Conservation (phyloP, 92 coral and sea anemone genomes). For the Plumapathes pennacea region DNA sequence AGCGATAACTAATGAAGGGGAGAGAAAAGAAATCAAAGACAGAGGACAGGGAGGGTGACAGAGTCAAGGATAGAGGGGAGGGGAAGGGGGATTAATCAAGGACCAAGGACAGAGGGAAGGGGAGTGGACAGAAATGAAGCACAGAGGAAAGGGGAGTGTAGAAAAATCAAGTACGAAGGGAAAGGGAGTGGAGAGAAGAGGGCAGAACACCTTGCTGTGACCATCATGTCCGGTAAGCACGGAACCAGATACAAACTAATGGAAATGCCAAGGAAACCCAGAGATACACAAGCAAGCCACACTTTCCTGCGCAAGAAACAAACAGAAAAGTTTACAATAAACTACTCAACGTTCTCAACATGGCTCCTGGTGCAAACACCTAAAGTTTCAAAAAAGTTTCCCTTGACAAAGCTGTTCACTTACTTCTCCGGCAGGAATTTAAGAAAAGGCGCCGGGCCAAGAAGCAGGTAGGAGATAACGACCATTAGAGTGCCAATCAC, state of each 20-base stretch:
- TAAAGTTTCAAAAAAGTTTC: too few species aligned
- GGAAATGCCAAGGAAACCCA: conserved; percentile 71
- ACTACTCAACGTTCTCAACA: neutral
- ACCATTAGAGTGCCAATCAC: conserved; percentile 58
- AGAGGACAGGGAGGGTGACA: too few species aligned
- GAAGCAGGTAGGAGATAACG: conserved; percentile 37
- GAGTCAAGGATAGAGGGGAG: too few species aligned
- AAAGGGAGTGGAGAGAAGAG: too few species aligned
- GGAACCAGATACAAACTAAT: conserved; percentile 84
- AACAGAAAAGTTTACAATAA: neutral
- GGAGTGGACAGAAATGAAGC: too few species aligned
- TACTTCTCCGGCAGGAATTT: conserved; percentile 77
- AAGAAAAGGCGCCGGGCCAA: conserved; percentile 84
- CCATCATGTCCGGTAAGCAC: conserved; percentile 86
- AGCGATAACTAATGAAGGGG: too few species aligned
- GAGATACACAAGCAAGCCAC: conserved; percentile 71
- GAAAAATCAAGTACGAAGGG: too few species aligned
- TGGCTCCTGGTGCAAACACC: neutral
- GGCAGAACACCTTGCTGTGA: conserved; percentile 86
- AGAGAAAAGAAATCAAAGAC: too few species aligned
- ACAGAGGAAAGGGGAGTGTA: too few species aligned
- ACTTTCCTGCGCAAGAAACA: conserved; percentile 48
- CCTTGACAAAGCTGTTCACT: neutral
- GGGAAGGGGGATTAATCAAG: too few species aligned
- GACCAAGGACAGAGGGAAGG: too few species aligned